Conservation (phyloP, 2,113 vertebrate genomes). For the Okapia johnstoni region DNA sequence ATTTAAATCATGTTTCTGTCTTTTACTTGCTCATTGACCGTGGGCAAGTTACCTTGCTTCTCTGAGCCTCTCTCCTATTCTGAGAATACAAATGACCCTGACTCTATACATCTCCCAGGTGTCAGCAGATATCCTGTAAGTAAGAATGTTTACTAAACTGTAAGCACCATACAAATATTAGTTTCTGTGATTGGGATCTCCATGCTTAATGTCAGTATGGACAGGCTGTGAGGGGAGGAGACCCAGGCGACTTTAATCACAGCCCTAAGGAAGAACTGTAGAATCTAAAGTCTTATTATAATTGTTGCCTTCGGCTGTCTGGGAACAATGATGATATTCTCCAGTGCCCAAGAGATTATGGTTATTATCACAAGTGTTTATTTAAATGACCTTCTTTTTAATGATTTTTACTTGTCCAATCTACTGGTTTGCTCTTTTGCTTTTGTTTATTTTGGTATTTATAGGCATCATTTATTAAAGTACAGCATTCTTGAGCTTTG, state of each 20-base stretch:
- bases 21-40: background rate
- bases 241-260: background rate
- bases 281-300: background rate
- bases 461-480: background rate
- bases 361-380: background rate
- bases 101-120: background rate
- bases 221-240: background rate
- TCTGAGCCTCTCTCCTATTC: background rate
- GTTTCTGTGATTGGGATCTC: background rate
- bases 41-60: background rate
- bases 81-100: background rate
- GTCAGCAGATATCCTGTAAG: background rate
- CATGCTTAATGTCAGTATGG: background rate
- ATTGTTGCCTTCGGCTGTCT: background rate
- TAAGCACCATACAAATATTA: background rate
- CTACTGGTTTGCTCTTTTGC: background rate
- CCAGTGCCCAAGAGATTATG: background rate
- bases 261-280: background rate
- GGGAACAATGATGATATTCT: background rate
- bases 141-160: background rate
- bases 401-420: background rate
- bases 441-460: conserved; percentile 13
- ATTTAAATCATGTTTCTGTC: background rate
- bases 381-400: conserved; percentile 17
- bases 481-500: background rate